Evolutionary conservation across 2,113 vertebrate genomes (phyloP), one percentile per base, ranked within the genome.

Genomic region (Sinocyclocheilus anophthalmus): DNA sequence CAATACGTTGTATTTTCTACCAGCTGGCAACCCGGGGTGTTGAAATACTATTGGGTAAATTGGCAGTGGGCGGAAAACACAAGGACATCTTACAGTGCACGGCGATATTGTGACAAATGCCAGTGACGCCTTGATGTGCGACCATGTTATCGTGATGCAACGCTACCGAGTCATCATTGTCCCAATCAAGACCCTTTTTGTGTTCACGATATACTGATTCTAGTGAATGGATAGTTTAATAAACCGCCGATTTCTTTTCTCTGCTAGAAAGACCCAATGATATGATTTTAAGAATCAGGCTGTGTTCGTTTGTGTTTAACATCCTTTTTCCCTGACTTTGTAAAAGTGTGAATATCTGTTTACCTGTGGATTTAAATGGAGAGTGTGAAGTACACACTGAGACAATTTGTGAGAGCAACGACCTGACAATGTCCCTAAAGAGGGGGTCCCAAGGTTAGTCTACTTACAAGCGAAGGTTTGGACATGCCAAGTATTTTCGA

Each of bases 381-480:
- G 45, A 53, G 45, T 5, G 45, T 83, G 81, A 57, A 42, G 81
- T 73, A 73, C 50, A 55, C 81, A 73, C 10, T 24, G 8, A 73
- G 50, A 59, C 81, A 84, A 55, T 73, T 84, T 84, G 81, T 42
- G 67, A 84, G 81, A 84, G 69, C 69, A 70, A 72, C 22, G 84
- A 76, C 7, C 53, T 83, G 72, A 77, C 37, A 59, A 85, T 81
- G 72, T 85, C 70, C 69, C 77, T 69, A 63, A 85, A 82, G 78
- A 75, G 67, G 57, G 63, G 55, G 78, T 86, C 78, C 78, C 69
- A 45, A 61, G 78, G 78, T 86, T 81, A 81, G 78, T 57, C 78
- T 72, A 81, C 81, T 84, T 84, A 84, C 81, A 84, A 73, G 81
- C 30, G 10, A 73, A 73, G 81, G 81, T 84, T 57, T 84, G 69